Percentiles rank a stretch among this genome's conserved stretches.
Evolutionary conservation across 2,888 invertebrate species (phyloP).

Genomic region (Bombylius discolor): DNA sequence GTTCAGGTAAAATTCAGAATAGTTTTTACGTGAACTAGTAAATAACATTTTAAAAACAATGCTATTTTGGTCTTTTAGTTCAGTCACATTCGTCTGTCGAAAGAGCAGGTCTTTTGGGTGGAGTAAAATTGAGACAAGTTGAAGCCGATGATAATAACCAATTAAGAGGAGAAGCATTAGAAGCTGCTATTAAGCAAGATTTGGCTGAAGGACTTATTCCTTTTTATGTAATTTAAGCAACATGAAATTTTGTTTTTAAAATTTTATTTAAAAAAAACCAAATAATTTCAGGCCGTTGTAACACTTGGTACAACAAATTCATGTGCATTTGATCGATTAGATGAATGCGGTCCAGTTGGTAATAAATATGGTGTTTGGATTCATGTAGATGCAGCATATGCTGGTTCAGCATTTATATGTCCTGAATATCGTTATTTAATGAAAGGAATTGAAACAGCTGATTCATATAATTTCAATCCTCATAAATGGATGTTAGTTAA

Average conservation of each 20-base stretch:
- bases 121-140: slow-evolving; percentile 64
- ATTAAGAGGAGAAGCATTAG: slow-evolving; percentile 61
- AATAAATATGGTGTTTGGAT: slow-evolving; percentile 68
- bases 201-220: slow-evolving; percentile 81
- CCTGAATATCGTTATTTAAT: slow-evolving; percentile 88
- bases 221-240: slow-evolving; percentile 65
- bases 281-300: slow-evolving; percentile 52
- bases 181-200: slow-evolving; percentile 72
- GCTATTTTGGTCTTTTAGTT: slow-evolving; percentile 36
- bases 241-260: not conserved
- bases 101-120: slow-evolving; percentile 78
- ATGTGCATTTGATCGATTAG: slow-evolving; percentile 82
- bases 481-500: slow-evolving; percentile 99
- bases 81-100: slow-evolving; percentile 92
- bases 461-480: slow-evolving; percentile 97
- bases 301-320: slow-evolving; percentile 94
- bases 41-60: not conserved
- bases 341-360: slow-evolving; percentile 85
- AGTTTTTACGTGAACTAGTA: not conserved
- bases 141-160: slow-evolving; percentile 57
- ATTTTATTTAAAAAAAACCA: not conserved
- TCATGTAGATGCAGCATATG: slow-evolving; percentile 95
- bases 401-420: slow-evolving; percentile 91
- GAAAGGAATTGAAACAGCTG: slow-evolving; percentile 77
- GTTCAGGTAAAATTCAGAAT: slow-evolving; percentile 48